phyloP scores from a whole-genome alignment of 2,888 invertebrate species.

The Branchipolynoe longqiensis region DNA sequence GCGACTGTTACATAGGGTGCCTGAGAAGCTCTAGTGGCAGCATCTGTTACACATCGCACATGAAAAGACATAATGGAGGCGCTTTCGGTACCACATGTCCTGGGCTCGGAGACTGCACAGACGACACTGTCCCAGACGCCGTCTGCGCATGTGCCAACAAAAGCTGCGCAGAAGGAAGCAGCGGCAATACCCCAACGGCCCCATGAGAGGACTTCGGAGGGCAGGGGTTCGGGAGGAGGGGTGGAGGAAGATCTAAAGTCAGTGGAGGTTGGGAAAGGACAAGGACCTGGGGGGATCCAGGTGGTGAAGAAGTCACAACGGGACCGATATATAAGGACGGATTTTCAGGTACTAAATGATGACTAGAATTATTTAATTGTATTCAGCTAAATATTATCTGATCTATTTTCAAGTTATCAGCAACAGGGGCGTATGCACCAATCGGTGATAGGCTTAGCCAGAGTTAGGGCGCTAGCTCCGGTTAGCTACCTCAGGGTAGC shows the following conservation, averaged over 20 bases:
- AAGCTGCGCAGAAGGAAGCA: too few species aligned
- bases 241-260: background rate
- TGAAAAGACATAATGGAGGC: background rate
- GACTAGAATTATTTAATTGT: too few species aligned
- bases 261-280: background rate
- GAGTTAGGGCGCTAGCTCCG: too few species aligned
- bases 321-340: background rate
- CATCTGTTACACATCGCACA: too few species aligned
- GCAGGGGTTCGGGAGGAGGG: background rate
- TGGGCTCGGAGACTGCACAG: background rate
- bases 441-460: too few species aligned
- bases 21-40: too few species aligned
- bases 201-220: background rate
- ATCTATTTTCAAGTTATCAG: too few species aligned
- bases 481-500: too few species aligned
- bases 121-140: too few species aligned
- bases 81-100: background rate
- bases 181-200: background rate
- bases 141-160: background rate
- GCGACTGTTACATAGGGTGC: too few species aligned
- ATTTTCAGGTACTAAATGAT: constrained; percentile 52
- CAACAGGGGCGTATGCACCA: too few species aligned
- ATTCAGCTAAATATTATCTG: too few species aligned
- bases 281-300: background rate
- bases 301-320: background rate